phyloP scores from a whole-genome alignment of 2,888 invertebrate species.

The Taenaris catops region DNA sequence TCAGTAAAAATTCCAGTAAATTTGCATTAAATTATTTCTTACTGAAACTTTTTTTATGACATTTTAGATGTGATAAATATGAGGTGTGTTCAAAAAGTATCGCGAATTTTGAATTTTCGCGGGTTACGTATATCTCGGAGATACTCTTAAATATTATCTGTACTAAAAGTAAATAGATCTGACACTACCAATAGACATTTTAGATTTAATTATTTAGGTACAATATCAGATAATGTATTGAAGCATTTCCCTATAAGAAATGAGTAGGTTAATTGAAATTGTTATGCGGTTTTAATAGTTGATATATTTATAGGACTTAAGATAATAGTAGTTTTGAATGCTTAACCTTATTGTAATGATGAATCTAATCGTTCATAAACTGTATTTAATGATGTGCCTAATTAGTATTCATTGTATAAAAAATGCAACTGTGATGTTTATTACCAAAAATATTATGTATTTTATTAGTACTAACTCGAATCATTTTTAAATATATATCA shows the following conservation, averaged over 20 bases:
- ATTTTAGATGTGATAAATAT: no score
- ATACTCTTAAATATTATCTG: neutral
- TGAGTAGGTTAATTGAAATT: conserved; percentile 13
- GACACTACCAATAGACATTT: conserved; percentile 11
- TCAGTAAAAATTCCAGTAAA: no score
- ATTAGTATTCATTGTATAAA: conserved; percentile 18
- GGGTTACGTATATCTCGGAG: no score
- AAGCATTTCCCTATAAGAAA: conserved; percentile 16
- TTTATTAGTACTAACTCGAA: conserved; percentile 14
- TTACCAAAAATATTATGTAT: conserved; percentile 31
- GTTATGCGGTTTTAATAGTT: conserved; percentile 4
- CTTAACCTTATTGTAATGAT: conserved; percentile 5
- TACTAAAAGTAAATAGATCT: conserved; percentile 10
- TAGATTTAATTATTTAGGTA: conserved; percentile 11
- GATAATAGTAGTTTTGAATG: conserved; percentile 1
- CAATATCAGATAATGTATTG: conserved; percentile 12
- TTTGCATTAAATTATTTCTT: no score
- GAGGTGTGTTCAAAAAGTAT: no score
- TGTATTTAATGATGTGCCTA: conserved; percentile 11
- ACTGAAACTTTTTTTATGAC: no score
- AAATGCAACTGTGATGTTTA: conserved; percentile 31
- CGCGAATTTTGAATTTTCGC: no score
- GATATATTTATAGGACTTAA: conserved; percentile 6
- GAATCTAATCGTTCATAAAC: conserved; percentile 5
- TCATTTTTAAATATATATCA: no score